A percentile compares a stretch with the other conserved stretches of the same genome.
These are phyloP conservation scores for Bombylius discolor DNA, from an alignment of 2,888 invertebrate species.

Conservation along the genomic window DNA sequence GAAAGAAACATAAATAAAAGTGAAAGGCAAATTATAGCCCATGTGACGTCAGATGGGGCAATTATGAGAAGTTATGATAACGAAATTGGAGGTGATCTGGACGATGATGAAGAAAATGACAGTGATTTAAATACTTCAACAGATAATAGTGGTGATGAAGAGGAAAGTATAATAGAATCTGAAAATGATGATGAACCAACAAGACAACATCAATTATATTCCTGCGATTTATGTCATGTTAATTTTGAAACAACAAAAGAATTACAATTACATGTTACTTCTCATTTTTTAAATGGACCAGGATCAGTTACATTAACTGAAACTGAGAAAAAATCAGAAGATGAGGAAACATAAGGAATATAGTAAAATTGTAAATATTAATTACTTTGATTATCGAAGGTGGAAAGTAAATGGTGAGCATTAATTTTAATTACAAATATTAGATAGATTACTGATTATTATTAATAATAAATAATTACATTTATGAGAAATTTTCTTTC, in stretches of 20 bases:
- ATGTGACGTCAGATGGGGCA: background rate
- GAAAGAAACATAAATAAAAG: slow-evolving; percentile 4
- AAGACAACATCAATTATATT: slow-evolving; percentile 16
- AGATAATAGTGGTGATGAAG: slow-evolving; percentile 2
- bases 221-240: slow-evolving; percentile 36
- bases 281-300: slow-evolving; percentile 35
- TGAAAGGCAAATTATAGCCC: background rate
- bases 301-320: slow-evolving; percentile 25
- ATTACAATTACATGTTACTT: slow-evolving; percentile 34
- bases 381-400: no score
- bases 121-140: slow-evolving; percentile 10
- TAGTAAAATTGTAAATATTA: no score
- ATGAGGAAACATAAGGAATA: background rate
- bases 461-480: no score
- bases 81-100: slow-evolving; percentile 13
- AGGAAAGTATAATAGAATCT: slow-evolving; percentile 3
- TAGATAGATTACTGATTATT: slow-evolving; percentile 8
- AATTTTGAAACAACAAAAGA: slow-evolving; percentile 32
- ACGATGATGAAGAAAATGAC: slow-evolving; percentile 15
- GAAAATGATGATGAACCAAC: slow-evolving; percentile 8
- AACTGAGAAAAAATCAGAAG: slow-evolving; percentile 4
- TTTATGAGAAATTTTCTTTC: no score
- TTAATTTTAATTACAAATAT: slow-evolving; percentile 17
- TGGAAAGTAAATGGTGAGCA: no score
- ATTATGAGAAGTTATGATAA: slow-evolving; percentile 11